A percentile compares a stretch with the other conserved stretches of the same genome.
Conservation (phyloP, 2,797 vertebrate species). For the Syngnathus rostellatus region DNA sequence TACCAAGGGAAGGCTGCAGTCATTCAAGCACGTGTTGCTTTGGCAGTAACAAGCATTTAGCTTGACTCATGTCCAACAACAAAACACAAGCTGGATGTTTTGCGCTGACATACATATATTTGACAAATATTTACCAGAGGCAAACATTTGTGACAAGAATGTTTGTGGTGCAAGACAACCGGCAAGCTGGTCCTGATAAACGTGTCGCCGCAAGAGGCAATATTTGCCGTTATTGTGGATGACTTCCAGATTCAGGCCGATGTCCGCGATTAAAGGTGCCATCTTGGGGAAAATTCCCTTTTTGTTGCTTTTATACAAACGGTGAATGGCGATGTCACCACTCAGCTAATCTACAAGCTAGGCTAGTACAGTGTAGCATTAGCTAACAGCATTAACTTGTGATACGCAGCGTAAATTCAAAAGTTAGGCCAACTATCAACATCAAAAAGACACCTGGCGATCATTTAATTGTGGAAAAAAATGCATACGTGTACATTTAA, state of each 20-base stretch:
- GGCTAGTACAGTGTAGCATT: too few species aligned
- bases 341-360: neutral
- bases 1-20: conserved; percentile 1
- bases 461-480: neutral
- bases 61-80: neutral
- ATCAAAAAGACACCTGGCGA: neutral
- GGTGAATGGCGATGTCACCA: neutral
- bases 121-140: neutral
- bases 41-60: neutral
- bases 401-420: too few species aligned
- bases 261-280: neutral
- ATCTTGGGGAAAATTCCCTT: neutral
- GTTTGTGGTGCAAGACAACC: neutral
- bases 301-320: neutral
- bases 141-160: neutral
- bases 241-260: neutral
- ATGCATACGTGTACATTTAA: neutral
- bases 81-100: neutral
- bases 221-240: neutral
- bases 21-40: neutral
- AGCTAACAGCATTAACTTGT: too few species aligned
- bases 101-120: neutral
- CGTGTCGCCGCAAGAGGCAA: neutral
- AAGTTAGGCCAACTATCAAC: too few species aligned
- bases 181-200: neutral